A percentile compares a stretch with the other conserved stretches of the same genome.
Conservation (phyloP, 1,140 invertebrate species). For the Drosophila chauvacae region DNA sequence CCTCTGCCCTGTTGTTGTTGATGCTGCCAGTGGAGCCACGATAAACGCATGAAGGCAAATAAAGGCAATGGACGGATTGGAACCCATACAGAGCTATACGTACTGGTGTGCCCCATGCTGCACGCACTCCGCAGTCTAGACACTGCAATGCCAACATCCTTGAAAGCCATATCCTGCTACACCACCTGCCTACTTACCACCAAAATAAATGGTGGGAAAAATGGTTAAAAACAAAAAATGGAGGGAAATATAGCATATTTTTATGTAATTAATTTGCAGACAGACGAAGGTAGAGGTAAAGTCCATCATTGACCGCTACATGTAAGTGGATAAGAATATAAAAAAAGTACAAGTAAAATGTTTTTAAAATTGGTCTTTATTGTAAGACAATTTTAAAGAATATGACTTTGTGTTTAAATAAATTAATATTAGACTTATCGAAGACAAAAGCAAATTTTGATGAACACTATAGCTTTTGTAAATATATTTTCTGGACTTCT, state of each 20-base stretch:
- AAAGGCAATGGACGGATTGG: constrained; percentile 57
- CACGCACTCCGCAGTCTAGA: constrained; percentile 18
- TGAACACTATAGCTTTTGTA: too few species aligned
- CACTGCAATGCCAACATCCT: constrained; percentile 44
- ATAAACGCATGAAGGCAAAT: constrained; percentile 71
- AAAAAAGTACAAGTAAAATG: too few species aligned
- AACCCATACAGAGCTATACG: constrained; percentile 21
- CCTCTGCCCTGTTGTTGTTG: constrained; percentile 32
- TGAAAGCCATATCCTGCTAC: constrained; percentile 14
- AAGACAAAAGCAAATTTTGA: too few species aligned
- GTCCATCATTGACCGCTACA: background rate
- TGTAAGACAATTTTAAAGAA: too few species aligned
- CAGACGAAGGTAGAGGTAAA: background rate
- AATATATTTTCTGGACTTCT: too few species aligned
- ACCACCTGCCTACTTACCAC: constrained; percentile 8
- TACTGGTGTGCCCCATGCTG: background rate
- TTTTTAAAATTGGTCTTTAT: too few species aligned
- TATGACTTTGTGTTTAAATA: too few species aligned
- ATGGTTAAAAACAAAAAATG: constrained; percentile 30
- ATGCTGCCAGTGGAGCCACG: constrained; percentile 21
- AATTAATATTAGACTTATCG: too few species aligned
- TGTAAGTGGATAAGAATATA: background rate
- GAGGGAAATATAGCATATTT: constrained; percentile 36
- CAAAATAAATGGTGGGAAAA: constrained; percentile 57
- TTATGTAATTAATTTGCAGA: constrained; percentile 66